Percentiles rank a stretch among this genome's conserved stretches.
These are phyloP conservation scores for Erethizon dorsatum DNA, from an alignment of 2,797 vertebrate species.

Conservation along the genomic window DNA sequence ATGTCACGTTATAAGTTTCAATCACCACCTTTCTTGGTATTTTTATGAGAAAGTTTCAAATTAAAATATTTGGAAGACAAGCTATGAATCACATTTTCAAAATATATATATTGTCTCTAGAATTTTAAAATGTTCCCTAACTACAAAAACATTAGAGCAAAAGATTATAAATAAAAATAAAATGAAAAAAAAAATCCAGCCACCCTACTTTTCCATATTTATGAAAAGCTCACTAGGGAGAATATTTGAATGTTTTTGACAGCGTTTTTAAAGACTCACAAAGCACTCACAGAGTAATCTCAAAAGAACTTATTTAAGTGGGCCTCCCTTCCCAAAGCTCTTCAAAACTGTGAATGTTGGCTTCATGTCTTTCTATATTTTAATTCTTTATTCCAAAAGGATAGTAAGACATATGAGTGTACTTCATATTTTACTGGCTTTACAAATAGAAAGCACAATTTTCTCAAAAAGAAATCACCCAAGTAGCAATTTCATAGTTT, in stretches of 20 bases:
- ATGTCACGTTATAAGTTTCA: neutral
- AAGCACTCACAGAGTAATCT: slow-evolving; percentile 25
- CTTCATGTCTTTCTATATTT: slow-evolving; percentile 20
- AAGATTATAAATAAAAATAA: neutral
- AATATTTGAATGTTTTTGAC: slow-evolving; percentile 35
- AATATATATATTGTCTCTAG: neutral
- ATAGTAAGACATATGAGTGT: neutral
- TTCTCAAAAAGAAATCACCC: slow-evolving; percentile 55
- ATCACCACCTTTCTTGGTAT: neutral
- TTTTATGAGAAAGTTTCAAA: neutral
- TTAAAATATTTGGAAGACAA: slow-evolving; percentile 53
- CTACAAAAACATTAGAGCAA: slow-evolving; percentile 8
- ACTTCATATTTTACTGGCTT: slow-evolving; percentile 11
- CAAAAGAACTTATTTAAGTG: slow-evolving; percentile 65
- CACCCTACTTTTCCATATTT: slow-evolving; percentile 65
- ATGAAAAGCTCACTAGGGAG: slow-evolving; percentile 65
- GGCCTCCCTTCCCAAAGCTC: neutral
- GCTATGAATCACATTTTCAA: neutral
- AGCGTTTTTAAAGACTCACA: slow-evolving; percentile 13
- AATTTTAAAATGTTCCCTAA: slow-evolving; percentile 53
- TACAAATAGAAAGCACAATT: slow-evolving; percentile 49
- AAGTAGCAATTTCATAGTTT: neutral
- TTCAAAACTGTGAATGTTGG: slow-evolving; percentile 16
- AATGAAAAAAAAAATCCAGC: neutral
- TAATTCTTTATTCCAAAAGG: slow-evolving; percentile 38